Base-by-base conservation (phyloP, 2,113 vertebrate species). In the Caracal caracal region DNA sequence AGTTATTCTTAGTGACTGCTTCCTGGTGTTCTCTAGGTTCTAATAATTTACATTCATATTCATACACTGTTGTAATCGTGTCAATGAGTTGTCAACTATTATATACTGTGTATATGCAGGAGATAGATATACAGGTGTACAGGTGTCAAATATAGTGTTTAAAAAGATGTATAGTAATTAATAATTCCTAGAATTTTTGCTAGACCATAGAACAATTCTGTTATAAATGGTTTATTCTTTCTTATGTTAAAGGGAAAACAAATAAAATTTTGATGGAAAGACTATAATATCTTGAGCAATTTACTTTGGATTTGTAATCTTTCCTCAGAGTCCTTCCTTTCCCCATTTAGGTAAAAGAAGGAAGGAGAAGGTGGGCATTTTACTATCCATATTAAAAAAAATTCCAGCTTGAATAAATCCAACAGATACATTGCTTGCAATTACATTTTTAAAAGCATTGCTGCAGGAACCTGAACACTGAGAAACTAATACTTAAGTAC, bases 241-340 rank as follows among this genome's bases (percentile, higher is more conserved):
- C 17, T 70, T 96, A 79, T n/a, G 6, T 68, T 90, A 93, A 92
- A 79, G 26, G 37, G 0, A 3, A 15, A 90, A 91, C 43, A 81
- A 94, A 59, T 59, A 59, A 75, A 87, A 15, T 11, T 47, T 92
- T 82, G 66, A 49, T 63, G 26, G 65, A 81, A 94, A 89, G 81
- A 40, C 6, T 95, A 2, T 90, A 75, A 82, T 93, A 83, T 61
- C 79, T 87, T 95, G 93, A 66, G 26, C 49, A 84, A 22, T 95
- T 88, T 95, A 5, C 61, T 93, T 91, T 93, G 51, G 28, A 81
- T 95, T 90, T 73, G 20, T 73, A 95, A 37, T 97, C 47, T 89
- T 76, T 83, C 35, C 49, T 93, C 3, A 81, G 65, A 7, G 33
- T 93, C 59, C 22, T 61, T 88, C 82, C 24, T 66, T 3, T 40